Percentiles rank a stretch among this genome's conserved stretches.
These are phyloP conservation scores for Hemiscyllium ocellatum DNA, from an alignment of 2,113 vertebrate species.

Conservation along the genomic window DNA sequence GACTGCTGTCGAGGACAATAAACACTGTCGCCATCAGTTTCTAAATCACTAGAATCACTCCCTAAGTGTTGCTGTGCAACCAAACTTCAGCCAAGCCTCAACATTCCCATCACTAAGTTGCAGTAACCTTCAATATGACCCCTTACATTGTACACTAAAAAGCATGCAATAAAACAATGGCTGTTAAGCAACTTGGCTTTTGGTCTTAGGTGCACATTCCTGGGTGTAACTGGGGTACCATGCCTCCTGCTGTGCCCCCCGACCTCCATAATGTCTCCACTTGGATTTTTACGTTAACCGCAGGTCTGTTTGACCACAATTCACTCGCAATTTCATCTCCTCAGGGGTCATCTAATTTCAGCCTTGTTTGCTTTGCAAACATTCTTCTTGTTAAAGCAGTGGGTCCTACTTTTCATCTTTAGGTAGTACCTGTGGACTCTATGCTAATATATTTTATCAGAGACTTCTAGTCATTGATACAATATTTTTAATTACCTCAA, in stretches of 20 bases:
- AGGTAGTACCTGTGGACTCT: background rate
- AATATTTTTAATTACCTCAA: background rate
- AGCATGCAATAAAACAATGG: background rate
- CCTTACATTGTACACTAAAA: background rate
- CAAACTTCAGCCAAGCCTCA: background rate
- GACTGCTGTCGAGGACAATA: conserved; percentile 17
- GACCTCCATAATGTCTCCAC: background rate
- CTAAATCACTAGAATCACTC: background rate
- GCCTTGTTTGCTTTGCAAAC: background rate
- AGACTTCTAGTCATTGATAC: background rate
- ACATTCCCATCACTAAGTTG: background rate
- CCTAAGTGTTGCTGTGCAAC: background rate
- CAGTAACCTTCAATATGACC: conserved; percentile 10
- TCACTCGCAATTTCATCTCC: background rate
- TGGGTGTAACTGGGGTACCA: background rate
- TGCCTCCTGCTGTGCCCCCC: background rate
- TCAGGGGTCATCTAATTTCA: background rate
- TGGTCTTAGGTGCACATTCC: background rate
- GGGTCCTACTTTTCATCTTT: background rate
- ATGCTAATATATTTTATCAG: background rate
- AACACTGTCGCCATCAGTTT: too few species aligned
- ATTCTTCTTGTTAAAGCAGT: background rate
- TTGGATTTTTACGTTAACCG: background rate
- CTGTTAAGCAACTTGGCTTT: background rate
- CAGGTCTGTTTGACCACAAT: background rate